Evolutionary conservation across 2,113 vertebrate species (phyloP).

Genomic region (Ictidomys tridecemlineatus): DNA sequence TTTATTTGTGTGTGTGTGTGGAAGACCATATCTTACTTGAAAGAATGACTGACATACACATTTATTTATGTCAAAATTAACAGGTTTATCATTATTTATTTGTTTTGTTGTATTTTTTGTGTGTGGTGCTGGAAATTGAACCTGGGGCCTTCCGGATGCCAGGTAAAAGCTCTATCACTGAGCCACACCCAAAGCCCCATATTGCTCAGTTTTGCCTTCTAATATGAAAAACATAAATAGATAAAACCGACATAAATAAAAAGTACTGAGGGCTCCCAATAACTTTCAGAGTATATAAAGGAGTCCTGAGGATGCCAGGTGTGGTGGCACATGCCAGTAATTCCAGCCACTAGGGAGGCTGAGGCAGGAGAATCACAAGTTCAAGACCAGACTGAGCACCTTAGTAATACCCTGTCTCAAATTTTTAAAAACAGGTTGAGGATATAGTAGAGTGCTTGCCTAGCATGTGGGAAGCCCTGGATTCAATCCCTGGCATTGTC

Average conservation of each 20-base stretch:
- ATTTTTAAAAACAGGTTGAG: not conserved
- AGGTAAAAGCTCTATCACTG: not conserved
- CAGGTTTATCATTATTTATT: not conserved
- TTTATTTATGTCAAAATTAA: slow-evolving; percentile 26
- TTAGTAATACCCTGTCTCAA: not conserved
- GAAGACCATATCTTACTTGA: slow-evolving; percentile 32
- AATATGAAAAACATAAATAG: slow-evolving; percentile 40
- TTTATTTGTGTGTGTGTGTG: not conserved
- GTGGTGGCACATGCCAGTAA: not conserved
- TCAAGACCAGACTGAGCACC: not conserved
- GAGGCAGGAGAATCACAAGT: not conserved
- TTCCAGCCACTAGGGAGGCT: not conserved
- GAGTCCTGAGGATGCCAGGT: not conserved
- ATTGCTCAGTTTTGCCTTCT: slow-evolving; percentile 22
- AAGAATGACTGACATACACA: slow-evolving; percentile 16
- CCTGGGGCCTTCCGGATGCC: not conserved
- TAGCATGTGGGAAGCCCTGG: not conserved
- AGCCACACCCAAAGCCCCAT: not conserved
- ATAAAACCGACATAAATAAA: slow-evolving; percentile 53
- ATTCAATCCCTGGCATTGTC: not conserved
- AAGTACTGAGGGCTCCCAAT: not conserved
- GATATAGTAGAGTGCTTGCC: not conserved
- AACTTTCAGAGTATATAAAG: slow-evolving; percentile 30
- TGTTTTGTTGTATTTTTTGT: too few relatives aligned
- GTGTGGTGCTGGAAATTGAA: not conserved